Base-by-base conservation (phyloP, 2,888 invertebrate genomes). In the Leptopterna dolabrata region DNA sequence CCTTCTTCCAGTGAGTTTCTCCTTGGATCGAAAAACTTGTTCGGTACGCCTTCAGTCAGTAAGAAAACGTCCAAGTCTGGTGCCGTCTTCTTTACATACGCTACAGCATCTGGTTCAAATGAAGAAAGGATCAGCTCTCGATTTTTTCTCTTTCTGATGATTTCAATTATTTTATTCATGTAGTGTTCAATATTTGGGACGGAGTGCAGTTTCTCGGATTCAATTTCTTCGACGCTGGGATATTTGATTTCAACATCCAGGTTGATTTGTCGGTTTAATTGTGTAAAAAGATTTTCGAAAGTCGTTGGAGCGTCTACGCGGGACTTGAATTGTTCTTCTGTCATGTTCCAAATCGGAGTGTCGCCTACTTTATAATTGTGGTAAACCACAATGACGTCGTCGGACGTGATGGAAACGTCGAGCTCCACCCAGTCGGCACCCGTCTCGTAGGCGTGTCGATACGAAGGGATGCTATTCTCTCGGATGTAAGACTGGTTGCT, bases 261-360 rank as follows among this genome's bases (percentile, higher is more conserved):
- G 11, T 36, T 70, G 3, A 83, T 70, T 6, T 70, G 7, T n/a
- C 41, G 24, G 41, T 83, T 43, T 19, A 70, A 19, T 19, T 16
- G 9, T 13, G 36, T 63, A 41, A 83, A 70, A 27, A 81, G 16
- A 27, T 27, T 27, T n/a, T 55, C 55, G 16, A 81, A 81, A 43
- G 24, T 45, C n/a, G 30, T 27, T 16, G 51, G 81, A 51, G 19
- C 29, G 4, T 29, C 29, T 0, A 36, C 70, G 13, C 29, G 41
- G 9, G 27, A 24, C 24, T 70, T 13, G 70, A 83, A 83, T 27
- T 70, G 13, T 16, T 63, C 43, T n/a, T 14, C 16, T 9, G 83
- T 83, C 83, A 83, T 83, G 16, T 83, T 70, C 83, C 83, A 83
- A 24, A 83, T 27, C 19, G 83, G 83, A 41, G 70, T 70, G 0